A percentile compares a stretch with the other conserved stretches of the same genome.
Evolutionary conservation across 1,140 invertebrate genomes (phyloP).

Genomic region (Drosophila kepulauana): DNA sequence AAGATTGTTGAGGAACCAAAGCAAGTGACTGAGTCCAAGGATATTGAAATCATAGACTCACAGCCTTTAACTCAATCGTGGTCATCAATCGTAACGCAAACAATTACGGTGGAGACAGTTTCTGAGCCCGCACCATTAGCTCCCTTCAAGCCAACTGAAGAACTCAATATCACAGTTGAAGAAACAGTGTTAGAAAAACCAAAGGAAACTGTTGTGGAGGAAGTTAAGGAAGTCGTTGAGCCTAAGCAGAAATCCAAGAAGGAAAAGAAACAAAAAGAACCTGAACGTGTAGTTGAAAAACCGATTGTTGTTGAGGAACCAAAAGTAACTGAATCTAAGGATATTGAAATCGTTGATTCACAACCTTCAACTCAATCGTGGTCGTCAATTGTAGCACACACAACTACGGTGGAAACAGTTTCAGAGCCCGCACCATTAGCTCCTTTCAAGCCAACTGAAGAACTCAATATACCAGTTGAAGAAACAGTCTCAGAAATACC

Average conservation of each 20-base stretch:
- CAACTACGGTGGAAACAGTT: no score
- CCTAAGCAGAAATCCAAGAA: constrained; percentile 6
- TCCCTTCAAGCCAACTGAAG: constrained; percentile 18
- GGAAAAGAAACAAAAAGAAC: neutral
- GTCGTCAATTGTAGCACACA: neutral
- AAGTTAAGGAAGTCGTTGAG: neutral
- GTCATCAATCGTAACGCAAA: constrained; percentile 50
- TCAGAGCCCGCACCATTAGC: no score
- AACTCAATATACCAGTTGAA: no score
- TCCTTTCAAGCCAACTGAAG: no score
- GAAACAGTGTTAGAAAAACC: constrained; percentile 5
- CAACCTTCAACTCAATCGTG: neutral
- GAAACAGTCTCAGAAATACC: no score
- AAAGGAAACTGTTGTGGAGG: neutral
- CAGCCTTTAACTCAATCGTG: constrained; percentile 27
- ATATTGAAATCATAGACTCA: neutral
- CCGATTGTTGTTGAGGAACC: neutral
- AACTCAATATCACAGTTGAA: constrained; percentile 14
- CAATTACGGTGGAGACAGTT: neutral
- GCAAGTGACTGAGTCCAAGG: neutral
- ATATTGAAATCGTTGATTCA: neutral
- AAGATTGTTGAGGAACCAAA: constrained; percentile 20
- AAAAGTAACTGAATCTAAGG: neutral
- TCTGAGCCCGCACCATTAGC: constrained; percentile 8
- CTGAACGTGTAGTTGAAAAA: no score